phyloP scores from a whole-genome alignment of 2,888 invertebrate genomes.

The Agrilus mali region DNA sequence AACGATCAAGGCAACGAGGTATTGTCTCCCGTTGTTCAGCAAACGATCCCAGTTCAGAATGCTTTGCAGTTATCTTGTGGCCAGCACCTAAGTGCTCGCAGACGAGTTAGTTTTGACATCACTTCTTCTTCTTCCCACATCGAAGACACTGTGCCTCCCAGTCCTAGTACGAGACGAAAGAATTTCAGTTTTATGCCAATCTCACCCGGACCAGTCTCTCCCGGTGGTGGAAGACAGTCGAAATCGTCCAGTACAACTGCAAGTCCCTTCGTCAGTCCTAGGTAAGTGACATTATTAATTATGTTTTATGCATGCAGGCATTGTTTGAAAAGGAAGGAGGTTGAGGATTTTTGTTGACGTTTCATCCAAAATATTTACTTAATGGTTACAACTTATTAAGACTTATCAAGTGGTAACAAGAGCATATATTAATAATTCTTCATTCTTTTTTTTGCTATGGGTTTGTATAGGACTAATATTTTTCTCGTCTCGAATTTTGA shows the following conservation, averaged over 20 bases:
- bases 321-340: too few species aligned
- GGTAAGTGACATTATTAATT: slow-evolving; percentile 27
- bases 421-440: too few species aligned
- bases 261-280: slow-evolving; percentile 72
- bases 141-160: slow-evolving; percentile 47
- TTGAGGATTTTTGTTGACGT: too few species aligned
- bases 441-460: too few species aligned
- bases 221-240: slow-evolving; percentile 36
- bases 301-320: too few species aligned
- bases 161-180: slow-evolving; percentile 64
- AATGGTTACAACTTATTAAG: too few species aligned
- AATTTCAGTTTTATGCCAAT: slow-evolving; percentile 81
- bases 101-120: slow-evolving; percentile 47
- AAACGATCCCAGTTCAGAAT: slow-evolving; percentile 1
- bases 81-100: slow-evolving; percentile 21
- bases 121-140: slow-evolving; percentile 22
- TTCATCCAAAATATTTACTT: too few species aligned
- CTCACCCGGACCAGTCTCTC: slow-evolving; percentile 63
- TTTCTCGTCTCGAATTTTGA: too few species aligned
- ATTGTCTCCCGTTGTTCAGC: not conserved
- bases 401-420: too few species aligned
- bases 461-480: too few species aligned
- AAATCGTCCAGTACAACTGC: slow-evolving; percentile 55
- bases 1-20: not conserved
- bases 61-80: not conserved